Evolutionary conservation across 2,888 invertebrate species (phyloP), one percentile per base, ranked within the genome.

Genomic region (Pseudolycoriella hygida): DNA sequence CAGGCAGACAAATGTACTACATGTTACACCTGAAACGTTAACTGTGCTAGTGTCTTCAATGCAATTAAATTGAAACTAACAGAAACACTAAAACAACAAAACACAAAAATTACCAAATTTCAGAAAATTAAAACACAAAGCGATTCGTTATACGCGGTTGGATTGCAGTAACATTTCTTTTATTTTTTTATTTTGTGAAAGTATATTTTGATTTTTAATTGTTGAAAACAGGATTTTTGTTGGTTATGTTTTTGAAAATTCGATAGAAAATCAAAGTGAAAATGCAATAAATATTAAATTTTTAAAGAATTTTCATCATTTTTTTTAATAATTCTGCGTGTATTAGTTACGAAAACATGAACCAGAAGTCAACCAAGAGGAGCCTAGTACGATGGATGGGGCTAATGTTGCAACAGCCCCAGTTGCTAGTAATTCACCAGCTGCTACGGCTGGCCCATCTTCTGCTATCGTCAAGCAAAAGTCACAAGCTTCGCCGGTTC

Each of bases 291-390:
- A 17, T 37, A 11, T 37, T 37, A 37, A 15, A 15, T 15, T 3
- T 34, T 14, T 34, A 5, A 25, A 25, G 8, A 25, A 25, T 6
- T 25, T 8, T 25, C 8, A 25, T 4, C 25, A 25, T 4, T 10
- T 14, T 12, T 34, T 8, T 12, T 34, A 34, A 34, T 14, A 18
- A 14, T 42, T 17, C 19, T 42, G 42, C 38, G 48, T 48, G 46
- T 8, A 25, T 25, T 52, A 62, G 62, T 56, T 62, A 50, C 58
- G 59, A 55, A 62, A 58, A 56, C 54, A 53, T 49, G 57, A 60
- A 47, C 50, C 52, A 55, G 55, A 51, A 42, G 45, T 54, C 52
- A 48, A 42, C 42, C 19, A 54, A 54, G 58, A 58, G 52, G 54
- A 51, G 53, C 53, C 52, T 50, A 52, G 51, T 50, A 49, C 46